Conservation (phyloP, 2,113 vertebrate genomes). For the Indicator indicator region DNA sequence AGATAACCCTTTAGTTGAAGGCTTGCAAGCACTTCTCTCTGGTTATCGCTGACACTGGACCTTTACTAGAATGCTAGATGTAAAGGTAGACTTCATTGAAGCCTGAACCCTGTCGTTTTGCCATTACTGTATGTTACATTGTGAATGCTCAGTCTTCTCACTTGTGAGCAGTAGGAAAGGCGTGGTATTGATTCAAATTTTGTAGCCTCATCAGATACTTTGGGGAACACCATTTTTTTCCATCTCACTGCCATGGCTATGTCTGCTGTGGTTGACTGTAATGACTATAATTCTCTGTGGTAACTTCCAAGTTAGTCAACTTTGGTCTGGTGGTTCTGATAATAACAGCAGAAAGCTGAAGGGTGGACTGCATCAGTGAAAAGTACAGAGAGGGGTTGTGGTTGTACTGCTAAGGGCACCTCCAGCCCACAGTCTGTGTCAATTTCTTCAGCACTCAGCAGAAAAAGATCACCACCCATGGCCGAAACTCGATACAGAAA, state of each 20-base stretch:
- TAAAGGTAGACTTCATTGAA: not conserved
- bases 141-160: not conserved
- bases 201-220: not conserved
- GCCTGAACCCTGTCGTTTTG: not conserved
- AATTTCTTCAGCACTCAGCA: too few relatives aligned
- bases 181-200: not conserved
- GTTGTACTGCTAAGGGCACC: too few relatives aligned
- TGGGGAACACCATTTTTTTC: not conserved
- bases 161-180: not conserved
- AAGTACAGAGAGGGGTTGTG: not conserved
- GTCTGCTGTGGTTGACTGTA: not conserved
- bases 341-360: not conserved
- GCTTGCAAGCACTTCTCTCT: not conserved
- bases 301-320: not conserved
- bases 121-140: not conserved
- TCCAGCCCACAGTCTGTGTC: too few relatives aligned
- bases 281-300: not conserved
- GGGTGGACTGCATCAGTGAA: not conserved
- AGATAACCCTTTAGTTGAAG: not conserved
- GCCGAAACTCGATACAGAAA: too few relatives aligned
- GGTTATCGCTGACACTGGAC: not conserved
- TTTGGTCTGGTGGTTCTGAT: not conserved
- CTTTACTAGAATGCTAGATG: not conserved
- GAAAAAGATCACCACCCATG: too few relatives aligned
- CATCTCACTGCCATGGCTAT: not conserved